Percentiles rank a stretch among this genome's conserved stretches.
phyloP scores from a whole-genome alignment of 2,113 vertebrate species.

The Rhizomys pruinosus region DNA sequence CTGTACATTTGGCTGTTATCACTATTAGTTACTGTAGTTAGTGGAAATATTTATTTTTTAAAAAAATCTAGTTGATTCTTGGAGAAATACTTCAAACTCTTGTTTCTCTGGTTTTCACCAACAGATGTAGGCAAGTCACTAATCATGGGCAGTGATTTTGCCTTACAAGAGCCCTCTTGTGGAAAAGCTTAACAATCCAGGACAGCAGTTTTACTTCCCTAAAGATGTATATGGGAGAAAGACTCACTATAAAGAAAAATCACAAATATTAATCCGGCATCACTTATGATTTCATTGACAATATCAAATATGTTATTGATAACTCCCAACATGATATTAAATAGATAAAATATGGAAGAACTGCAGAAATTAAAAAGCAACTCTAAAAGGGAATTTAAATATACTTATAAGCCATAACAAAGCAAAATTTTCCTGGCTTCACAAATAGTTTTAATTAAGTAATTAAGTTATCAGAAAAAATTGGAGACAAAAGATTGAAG shows the following conservation, averaged over 20 bases:
- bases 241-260: conserved; percentile 8
- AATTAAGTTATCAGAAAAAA: conserved; percentile 22
- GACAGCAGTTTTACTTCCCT: conserved; percentile 17
- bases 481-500: neutral
- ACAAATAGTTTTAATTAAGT: neutral
- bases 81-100: conserved; percentile 50
- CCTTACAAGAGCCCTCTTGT: conserved; percentile 55
- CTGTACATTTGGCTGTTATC: neutral
- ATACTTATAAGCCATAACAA: neutral
- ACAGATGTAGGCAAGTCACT: conserved; percentile 51
- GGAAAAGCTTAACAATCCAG: conserved; percentile 51
- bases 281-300: neutral
- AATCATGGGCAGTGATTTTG: neutral
- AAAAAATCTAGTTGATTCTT: conserved; percentile 20
- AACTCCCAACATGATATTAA: conserved; percentile 70
- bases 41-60: neutral
- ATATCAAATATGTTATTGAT: conserved; percentile 37
- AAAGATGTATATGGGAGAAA: conserved; percentile 32
- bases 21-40: neutral
- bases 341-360: conserved; percentile 42
- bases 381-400: neutral
- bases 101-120: conserved; percentile 19
- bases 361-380: conserved; percentile 55
- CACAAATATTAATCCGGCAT: conserved; percentile 40
- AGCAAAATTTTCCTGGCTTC: neutral